A percentile compares a stretch with the other conserved stretches of the same genome.
Evolutionary conservation across 2,888 invertebrate species (phyloP).

Genomic region (Notodonta ziczac): DNA sequence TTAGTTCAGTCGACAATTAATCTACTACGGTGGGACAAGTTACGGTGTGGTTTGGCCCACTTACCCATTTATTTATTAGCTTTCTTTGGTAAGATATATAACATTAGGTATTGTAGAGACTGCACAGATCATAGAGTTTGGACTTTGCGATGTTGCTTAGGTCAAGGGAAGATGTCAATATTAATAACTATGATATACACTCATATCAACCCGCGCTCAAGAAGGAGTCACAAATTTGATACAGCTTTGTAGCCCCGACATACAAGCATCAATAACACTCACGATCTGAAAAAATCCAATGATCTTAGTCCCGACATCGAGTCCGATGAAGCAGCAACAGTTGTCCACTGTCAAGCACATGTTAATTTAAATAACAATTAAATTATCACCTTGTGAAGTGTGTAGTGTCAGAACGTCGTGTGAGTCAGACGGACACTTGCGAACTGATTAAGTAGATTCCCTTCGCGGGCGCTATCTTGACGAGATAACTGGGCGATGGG

Average conservation of each 20-base stretch:
- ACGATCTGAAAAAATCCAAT: slow-evolving; percentile 53
- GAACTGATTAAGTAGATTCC: slow-evolving; percentile 37
- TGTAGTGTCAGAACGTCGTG: slow-evolving; percentile 12
- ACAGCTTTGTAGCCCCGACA: neutral
- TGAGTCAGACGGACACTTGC: slow-evolving; percentile 18
- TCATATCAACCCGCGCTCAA: neutral
- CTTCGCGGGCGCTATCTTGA: slow-evolving; percentile 30
- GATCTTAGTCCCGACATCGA: slow-evolving; percentile 55
- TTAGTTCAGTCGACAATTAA: too few relatives aligned
- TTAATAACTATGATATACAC: neutral
- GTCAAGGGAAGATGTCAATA: neutral
- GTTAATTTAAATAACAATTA: slow-evolving; percentile 13
- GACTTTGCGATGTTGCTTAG: neutral
- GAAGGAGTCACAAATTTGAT: too few relatives aligned
- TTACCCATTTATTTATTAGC: too few relatives aligned
- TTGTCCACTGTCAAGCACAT: slow-evolving; percentile 53
- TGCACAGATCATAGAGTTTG: neutral
- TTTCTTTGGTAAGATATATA: too few relatives aligned
- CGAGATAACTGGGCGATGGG: neutral
- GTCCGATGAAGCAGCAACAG: slow-evolving; percentile 55
- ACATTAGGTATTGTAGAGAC: neutral
- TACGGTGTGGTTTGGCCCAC: too few relatives aligned
- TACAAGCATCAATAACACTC: slow-evolving; percentile 24
- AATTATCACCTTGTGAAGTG: too few relatives aligned
- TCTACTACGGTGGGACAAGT: too few relatives aligned